Evolutionary conservation across 2,888 invertebrate genomes (phyloP).

Genomic region (Megamerina dolium): DNA sequence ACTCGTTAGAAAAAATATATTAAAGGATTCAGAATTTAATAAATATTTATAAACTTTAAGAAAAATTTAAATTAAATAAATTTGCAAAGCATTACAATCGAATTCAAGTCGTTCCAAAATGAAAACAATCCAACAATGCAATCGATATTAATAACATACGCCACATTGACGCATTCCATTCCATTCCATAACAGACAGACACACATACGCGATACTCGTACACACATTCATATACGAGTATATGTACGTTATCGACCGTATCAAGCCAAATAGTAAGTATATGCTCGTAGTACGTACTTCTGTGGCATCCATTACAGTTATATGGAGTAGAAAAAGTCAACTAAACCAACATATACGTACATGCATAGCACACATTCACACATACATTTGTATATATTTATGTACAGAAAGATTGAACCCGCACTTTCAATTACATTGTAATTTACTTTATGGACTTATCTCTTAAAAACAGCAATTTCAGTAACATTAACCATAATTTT

Average conservation of each 20-base stretch:
- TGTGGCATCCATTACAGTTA: not conserved
- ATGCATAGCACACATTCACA: no score
- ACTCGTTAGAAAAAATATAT: no score
- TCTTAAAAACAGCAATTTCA: conserved; percentile 44
- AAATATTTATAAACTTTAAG: no score
- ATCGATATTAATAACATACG: conserved; percentile 27
- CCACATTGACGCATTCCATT: conserved; percentile 23
- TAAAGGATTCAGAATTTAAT: no score
- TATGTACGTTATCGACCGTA: not conserved
- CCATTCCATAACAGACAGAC: conserved; percentile 3
- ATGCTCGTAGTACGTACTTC: not conserved
- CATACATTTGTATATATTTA: no score
- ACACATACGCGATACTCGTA: not conserved
- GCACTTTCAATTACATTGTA: conserved; percentile 46
- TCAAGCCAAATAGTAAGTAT: not conserved
- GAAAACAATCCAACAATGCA: conserved; percentile 17
- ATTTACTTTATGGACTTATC: conserved; percentile 47
- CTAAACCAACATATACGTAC: not conserved
- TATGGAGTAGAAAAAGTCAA: conserved; percentile 3
- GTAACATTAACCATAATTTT: conserved; percentile 49
- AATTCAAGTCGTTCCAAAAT: no score
- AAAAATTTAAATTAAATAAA: no score
- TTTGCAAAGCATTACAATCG: no score
- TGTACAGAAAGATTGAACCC: conserved; percentile 27
- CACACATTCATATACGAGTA: not conserved